Evolutionary conservation across 2,113 vertebrate genomes (phyloP), one percentile per base, ranked within the genome.

Genomic region (Nesoenas mayeri): DNA sequence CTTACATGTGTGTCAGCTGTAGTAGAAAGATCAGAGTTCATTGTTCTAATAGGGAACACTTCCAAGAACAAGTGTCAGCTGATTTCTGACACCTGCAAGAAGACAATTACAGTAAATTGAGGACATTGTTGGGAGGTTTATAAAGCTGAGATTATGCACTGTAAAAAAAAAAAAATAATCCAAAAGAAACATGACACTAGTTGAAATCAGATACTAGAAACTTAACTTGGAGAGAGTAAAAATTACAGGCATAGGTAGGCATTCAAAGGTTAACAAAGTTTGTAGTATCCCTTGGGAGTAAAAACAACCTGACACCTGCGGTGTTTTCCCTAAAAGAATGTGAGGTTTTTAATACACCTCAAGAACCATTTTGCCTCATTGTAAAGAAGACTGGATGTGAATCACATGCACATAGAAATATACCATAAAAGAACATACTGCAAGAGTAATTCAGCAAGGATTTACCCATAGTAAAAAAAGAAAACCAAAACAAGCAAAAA

Each of bases 101-200:
- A 75, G 89, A 96, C 87, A 97, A 96, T 96, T 96, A 96, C 93
- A 81, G 48, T 88, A 93, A 93, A 95, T 64, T 80, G 66, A 87
- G 50, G 64, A 88, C 51, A 51, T 82, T 58, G 89, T 88, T 92
- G 57, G 64, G 70, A 94, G 72, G 57, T 93, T 80, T 89, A 58
- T 87, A 79, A 95, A 95, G 78, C 79, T 92, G 89, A 92, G 57
- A 51, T 81, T 89, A 89, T 81, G 60, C 66, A 42, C 57, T 70
- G 6, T 72, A 88, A 40, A 88, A 95, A 73, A 92, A 88, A 88
- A 95, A 73, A 92, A 38, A 38, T 38, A 24, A 79, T 79, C 60
- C 36, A 53, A 50, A 91, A 62, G 69, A 60, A 97, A 40, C 66
- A 80, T 86, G 83, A 84, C 34, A 64, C n/a, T 69, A 75, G 67